Evolutionary conservation across 2,797 vertebrate species (phyloP), one percentile per base, ranked within the genome.

Genomic region (Molothrus aeneus): DNA sequence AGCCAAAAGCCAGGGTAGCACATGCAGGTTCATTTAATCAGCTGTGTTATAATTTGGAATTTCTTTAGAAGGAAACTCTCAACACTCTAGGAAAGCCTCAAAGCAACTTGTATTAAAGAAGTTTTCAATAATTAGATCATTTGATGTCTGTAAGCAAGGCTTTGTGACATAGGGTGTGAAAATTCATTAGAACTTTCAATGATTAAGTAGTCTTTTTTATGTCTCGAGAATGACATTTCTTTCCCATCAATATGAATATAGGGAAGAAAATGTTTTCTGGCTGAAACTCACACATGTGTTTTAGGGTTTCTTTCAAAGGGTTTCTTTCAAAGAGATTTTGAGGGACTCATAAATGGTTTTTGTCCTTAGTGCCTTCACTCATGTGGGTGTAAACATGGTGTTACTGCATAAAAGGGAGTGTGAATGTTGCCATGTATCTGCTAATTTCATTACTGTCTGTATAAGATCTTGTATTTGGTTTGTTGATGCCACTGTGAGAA

Each of bases 111-210:
- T 64, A 83, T 53, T 85, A 56, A 81, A 92, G 42, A 60, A 50
- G 8, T 8, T 73, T 96, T 92, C 34, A 73, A 47, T 77, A 89
- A 80, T 77, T 91, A 71, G n/a, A 69, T 42, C 12, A 80, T 83
- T 73, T 95, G 64, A 86, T 91, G 75, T 85, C 79, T 91, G 71
- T 80, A 78, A 93, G 75, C 42, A 74, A 78, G 29, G 48, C 75
- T 90, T 91, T 91, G 68, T 65, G 72, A 80, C 68, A 72, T 2
- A 43, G 75, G 11, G 18, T 88, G 43, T 92, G 73, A 77, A 95
- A 96, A 92, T 72, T 64, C 19, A 42, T 81, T 88, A 86, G 80
- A 48, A 22, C 80, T 95, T 90, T 43, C 31, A 81, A 5, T 69
- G 36, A 79, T 81, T 80, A 82, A 91, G 28, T 61, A 75, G 70